Evolutionary conservation across 2,888 invertebrate species (phyloP).

Genomic region (Ennomos erosarius): DNA sequence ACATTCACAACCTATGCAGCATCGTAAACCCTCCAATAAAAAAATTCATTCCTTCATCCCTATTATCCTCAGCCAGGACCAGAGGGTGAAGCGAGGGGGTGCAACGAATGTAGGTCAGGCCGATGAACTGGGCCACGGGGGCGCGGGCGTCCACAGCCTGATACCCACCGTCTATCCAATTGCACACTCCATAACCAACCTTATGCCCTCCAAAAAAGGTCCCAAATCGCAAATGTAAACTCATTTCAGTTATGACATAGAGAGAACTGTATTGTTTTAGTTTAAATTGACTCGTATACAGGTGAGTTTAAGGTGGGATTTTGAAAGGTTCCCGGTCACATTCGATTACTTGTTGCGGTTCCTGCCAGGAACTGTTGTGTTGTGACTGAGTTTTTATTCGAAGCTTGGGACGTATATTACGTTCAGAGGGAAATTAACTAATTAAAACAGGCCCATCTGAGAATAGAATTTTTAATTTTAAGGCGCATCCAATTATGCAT

Average conservation of each 20-base stretch:
- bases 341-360: conserved; percentile 40
- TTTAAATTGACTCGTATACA: conserved; percentile 26
- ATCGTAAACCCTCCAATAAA: conserved; percentile 43
- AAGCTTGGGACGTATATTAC: conserved; percentile 21
- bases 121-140: conserved; percentile 61
- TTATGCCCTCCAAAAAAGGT: conserved; percentile 7
- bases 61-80: conserved; percentile 44
- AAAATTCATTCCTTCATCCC: conserved; percentile 41
- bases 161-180: conserved; percentile 26
- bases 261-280: conserved; percentile 11
- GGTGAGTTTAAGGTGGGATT: conserved; percentile 29
- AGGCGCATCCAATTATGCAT: conserved; percentile 27
- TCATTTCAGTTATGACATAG: not conserved
- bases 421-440: conserved; percentile 25
- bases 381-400: conserved; percentile 35
- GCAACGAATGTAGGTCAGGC: conserved; percentile 56
- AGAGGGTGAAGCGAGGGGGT: conserved; percentile 31
- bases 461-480: conserved; percentile 30
- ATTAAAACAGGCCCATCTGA: conserved; percentile 20
- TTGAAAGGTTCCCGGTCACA: conserved; percentile 25
- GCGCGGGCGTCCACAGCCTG: conserved; percentile 42
- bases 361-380: conserved; percentile 29
- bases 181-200: conserved; percentile 30
- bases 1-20: conserved; percentile 37
- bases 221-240: conserved; percentile 4